Conservation (phyloP, 2,888 invertebrate genomes). For the Erebia aethiops region DNA sequence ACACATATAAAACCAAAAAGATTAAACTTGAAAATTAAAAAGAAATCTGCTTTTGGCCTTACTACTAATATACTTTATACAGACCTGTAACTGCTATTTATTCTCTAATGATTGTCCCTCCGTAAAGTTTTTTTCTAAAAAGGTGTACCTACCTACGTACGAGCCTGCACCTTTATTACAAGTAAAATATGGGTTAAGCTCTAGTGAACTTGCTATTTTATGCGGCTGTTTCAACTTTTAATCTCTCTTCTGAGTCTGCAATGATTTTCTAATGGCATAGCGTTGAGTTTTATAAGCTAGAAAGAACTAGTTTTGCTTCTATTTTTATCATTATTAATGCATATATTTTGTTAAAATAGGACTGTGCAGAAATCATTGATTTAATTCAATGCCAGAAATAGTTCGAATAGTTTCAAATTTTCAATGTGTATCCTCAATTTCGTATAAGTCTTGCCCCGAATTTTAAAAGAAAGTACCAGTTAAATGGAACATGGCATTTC, state of each 20-base stretch:
- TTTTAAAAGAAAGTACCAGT: too few relatives aligned
- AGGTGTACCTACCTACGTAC: not conserved
- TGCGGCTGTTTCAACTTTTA: conserved; percentile 7
- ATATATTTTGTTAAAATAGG: conserved; percentile 7
- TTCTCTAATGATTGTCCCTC: conserved; percentile 5
- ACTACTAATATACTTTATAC: not conserved
- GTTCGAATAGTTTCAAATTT: not conserved
- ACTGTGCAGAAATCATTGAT: not conserved
- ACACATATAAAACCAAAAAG: too few relatives aligned
- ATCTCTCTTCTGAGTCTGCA: not conserved
- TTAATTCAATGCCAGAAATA: conserved; percentile 1
- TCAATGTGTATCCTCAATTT: too few relatives aligned
- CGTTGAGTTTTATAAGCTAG: conserved; percentile 2
- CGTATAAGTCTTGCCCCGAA: too few relatives aligned
- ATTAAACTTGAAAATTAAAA: not conserved
- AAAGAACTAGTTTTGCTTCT: conserved; percentile 1
- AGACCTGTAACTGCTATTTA: not conserved
- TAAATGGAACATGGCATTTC: too few relatives aligned
- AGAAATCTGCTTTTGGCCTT: not conserved
- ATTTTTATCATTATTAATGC: not conserved
- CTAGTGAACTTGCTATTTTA: conserved; percentile 7
- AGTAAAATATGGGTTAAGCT: conserved; percentile 15
- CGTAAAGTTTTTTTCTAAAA: conserved; percentile 1
- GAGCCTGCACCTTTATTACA: not conserved
- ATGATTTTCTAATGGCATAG: conserved; percentile 20